phyloP scores from a whole-genome alignment of 2,888 invertebrate genomes.

The Stratiomys singularior region DNA sequence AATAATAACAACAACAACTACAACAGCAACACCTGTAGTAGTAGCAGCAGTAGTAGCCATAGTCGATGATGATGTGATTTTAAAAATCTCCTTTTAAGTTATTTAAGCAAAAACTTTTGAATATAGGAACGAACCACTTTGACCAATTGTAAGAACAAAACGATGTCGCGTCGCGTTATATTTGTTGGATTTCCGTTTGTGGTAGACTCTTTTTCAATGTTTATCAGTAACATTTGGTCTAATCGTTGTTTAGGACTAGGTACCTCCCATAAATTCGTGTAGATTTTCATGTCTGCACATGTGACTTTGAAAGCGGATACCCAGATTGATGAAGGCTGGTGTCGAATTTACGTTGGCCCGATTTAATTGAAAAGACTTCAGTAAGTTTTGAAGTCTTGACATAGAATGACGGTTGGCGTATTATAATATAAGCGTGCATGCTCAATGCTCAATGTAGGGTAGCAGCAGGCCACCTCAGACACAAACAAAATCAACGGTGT shows the following conservation, averaged over 20 bases:
- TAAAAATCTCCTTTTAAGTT: slow-evolving; percentile 43
- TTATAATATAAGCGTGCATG: no score
- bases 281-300: not conserved
- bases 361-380: no score
- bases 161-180: not conserved
- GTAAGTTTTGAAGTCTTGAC: no score
- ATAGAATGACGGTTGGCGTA: no score
- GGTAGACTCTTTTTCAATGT: not conserved
- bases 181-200: not conserved
- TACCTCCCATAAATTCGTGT: no score
- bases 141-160: slow-evolving; percentile 13
- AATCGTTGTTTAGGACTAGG: not conserved
- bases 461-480: no score
- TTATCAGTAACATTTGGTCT: not conserved
- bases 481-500: no score
- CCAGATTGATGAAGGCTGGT: no score
- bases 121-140: slow-evolving; percentile 17
- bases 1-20: slow-evolving; percentile 37
- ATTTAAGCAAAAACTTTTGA: slow-evolving; percentile 35
- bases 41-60: slow-evolving; percentile 43
- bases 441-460: no score
- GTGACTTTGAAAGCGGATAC: no score
- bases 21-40: slow-evolving; percentile 35
- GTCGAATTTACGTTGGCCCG: no score
- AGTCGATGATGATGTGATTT: slow-evolving; percentile 47